These are phyloP conservation scores for Drosophila trapezifrons DNA, from an alignment of 1,140 invertebrate species.

Conservation along the genomic window DNA sequence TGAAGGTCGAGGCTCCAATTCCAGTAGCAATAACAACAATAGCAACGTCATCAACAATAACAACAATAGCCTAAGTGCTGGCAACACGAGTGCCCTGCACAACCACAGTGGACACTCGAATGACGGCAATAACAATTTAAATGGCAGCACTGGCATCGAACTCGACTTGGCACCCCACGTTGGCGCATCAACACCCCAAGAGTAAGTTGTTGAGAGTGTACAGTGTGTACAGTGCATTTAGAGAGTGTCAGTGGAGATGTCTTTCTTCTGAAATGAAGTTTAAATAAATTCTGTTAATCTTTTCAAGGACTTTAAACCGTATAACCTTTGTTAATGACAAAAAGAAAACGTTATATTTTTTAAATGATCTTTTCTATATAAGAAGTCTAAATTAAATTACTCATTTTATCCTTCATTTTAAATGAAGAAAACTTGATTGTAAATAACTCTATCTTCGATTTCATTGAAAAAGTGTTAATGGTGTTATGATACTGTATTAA, in stretches of 20 bases:
- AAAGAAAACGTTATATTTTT: too few species aligned
- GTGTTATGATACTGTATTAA: too few species aligned
- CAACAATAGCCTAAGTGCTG: constrained; percentile 46
- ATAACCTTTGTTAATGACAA: not conserved
- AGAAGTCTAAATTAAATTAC: not conserved
- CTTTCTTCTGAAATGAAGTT: not conserved
- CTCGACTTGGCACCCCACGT: constrained; percentile 79
- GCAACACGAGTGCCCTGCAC: constrained; percentile 44
- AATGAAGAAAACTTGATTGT: too few species aligned
- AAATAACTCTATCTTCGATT: not conserved
- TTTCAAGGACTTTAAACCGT: not conserved
- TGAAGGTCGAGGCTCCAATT: constrained; percentile 34
- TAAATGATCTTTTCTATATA: too few species aligned
- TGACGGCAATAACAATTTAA: constrained; percentile 76
- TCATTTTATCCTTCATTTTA: too few species aligned
- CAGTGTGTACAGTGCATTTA: not conserved
- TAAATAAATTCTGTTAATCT: not conserved
- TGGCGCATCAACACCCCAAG: constrained; percentile 69
- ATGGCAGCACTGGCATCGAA: constrained; percentile 74
- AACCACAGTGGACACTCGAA: constrained; percentile 67
- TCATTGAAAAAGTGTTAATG: not conserved
- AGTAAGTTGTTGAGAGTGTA: constrained; percentile 48
- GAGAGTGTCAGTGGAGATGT: not conserved
- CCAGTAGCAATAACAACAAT: constrained; percentile 30
- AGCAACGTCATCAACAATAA: constrained; percentile 31